Evolutionary conservation across 2,888 invertebrate species (phyloP), one percentile per base, ranked within the genome.

Genomic region (Philaethria dido): DNA sequence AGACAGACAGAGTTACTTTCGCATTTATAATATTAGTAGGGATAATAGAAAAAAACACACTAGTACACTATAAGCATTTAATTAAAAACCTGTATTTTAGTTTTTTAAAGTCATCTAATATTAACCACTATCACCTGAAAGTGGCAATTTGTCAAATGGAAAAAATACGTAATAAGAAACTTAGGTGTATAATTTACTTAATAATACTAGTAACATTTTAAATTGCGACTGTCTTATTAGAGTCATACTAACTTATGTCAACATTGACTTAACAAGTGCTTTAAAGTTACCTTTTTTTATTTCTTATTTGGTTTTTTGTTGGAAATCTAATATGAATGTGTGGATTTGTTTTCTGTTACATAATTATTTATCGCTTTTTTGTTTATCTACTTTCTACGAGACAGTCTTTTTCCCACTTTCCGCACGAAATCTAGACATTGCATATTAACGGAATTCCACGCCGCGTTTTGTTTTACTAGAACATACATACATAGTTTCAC

Each of bases 181-280:
- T 29, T 29, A 20, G 36, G 59, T 59, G 18, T 65, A 57, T 68
- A 68, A 73, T 73, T 74, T 68, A 29, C 44, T 13, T 61, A 74
- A 74, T 74, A 64, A 69, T 33, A 16, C 16, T 45, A 18, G 29
- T 25, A 25, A 44, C 18, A 33, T 68, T 72, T 68, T 64, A 71
- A 74, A 76, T 71, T 66, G 68, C 73, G 22, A 70, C 57, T 52
- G 57, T 45, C 69, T 68, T 65, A 73, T 73, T 74, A 73, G 64
- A 64, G 57, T 62, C 55, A 59, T 20, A 18, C 67, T 74, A 74
- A 62, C 71, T 68, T 72, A 66, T 73, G 75, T 78, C 78, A 77
- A 78, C 77, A 76, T 73, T 76, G 70, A 62, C 62, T 65, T 70
- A 72, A 72, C 62, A 68, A 66, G 54, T 70, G 50, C 29, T 68